These are phyloP conservation scores for Scelioninae gen. 2 DNA, from an alignment of 2,888 invertebrate genomes.

Conservation along the genomic window DNA sequence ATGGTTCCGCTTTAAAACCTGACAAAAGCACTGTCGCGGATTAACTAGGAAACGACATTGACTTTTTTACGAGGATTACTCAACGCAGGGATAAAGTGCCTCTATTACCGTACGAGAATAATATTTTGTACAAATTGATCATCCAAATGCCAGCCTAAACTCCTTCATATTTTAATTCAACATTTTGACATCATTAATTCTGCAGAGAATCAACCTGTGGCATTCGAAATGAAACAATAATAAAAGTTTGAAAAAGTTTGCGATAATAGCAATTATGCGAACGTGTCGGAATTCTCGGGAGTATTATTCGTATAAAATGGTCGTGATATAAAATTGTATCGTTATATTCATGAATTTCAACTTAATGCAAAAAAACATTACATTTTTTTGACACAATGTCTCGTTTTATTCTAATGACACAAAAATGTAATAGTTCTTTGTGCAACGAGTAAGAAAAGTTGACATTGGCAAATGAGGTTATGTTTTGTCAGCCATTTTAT, in stretches of 20 bases:
- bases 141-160: slow-evolving; percentile 10
- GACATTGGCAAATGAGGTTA: no score
- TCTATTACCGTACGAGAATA: slow-evolving; percentile 43
- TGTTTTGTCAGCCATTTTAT: no score
- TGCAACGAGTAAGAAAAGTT: no score
- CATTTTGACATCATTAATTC: slow-evolving; percentile 52
- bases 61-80: slow-evolving; percentile 51
- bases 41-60: slow-evolving; percentile 51
- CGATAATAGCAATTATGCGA: slow-evolving; percentile 3
- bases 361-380: background rate
- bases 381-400: no score
- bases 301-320: slow-evolving; percentile 14
- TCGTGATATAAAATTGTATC: background rate
- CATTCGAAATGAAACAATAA: slow-evolving; percentile 8
- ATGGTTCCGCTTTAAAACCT: slow-evolving; percentile 48
- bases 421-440: no score
- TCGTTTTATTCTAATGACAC: no score
- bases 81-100: slow-evolving; percentile 38
- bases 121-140: slow-evolving; percentile 47
- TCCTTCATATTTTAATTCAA: slow-evolving; percentile 43
- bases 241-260: slow-evolving; percentile 5
- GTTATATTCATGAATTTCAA: background rate
- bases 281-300: background rate
- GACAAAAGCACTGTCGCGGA: slow-evolving; percentile 49
- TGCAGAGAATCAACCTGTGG: slow-evolving; percentile 2